Evolutionary conservation across 92 coral and sea anemone genomes (phyloP).

Genomic region (Heteractis magnifica): DNA sequence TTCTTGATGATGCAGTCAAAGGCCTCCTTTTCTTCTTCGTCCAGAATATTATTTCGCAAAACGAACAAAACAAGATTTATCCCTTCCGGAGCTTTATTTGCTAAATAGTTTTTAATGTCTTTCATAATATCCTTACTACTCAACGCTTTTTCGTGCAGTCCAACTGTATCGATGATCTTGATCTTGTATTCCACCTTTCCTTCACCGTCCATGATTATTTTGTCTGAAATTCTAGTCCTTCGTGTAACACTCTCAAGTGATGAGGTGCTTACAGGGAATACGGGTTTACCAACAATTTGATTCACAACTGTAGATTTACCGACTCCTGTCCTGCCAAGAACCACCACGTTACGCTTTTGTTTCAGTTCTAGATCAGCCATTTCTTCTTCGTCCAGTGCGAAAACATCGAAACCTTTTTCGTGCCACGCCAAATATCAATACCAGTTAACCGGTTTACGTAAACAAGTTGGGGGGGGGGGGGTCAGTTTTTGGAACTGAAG

Average conservation of each 20-base stretch:
- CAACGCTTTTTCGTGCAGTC: neutral
- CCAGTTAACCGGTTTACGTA: too few relatives aligned
- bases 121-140: neutral
- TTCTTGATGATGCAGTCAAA: neutral
- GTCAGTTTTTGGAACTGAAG: too few relatives aligned
- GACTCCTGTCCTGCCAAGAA: slow-evolving; percentile 22
- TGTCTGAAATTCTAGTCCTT: neutral
- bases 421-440: too few relatives aligned
- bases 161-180: slow-evolving; percentile 5
- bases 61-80: slow-evolving; percentile 19
- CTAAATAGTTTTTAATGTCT: neutral
- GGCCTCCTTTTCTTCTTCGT: neutral
- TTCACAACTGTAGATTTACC: slow-evolving; percentile 30
- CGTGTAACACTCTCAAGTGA: neutral
- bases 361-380: too few relatives aligned
- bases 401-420: too few relatives aligned
- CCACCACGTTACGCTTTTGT: neutral
- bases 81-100: slow-evolving; percentile 1
- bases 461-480: too few relatives aligned
- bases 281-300: slow-evolving; percentile 1
- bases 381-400: too few relatives aligned
- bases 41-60: neutral
- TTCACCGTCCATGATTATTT: neutral
- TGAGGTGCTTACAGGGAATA: neutral
- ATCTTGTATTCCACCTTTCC: neutral